Evolutionary conservation across 2,797 vertebrate genomes (phyloP), one percentile per base, ranked within the genome.

Genomic region (Falco peregrinus): DNA sequence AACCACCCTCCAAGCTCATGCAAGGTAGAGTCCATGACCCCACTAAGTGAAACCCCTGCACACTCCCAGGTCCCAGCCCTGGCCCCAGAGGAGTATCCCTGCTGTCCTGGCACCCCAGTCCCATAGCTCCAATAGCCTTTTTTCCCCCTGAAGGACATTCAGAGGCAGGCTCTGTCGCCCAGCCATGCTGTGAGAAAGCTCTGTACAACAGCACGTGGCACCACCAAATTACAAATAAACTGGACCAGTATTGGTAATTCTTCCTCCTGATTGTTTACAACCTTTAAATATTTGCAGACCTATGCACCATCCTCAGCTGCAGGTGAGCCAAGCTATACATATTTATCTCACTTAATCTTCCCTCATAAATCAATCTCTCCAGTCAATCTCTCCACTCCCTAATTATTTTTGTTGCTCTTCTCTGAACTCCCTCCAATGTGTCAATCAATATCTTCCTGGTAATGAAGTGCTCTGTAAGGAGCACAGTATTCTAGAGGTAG

Each of bases 281-380:
- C 94, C 93, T 95, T 97, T 91, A 94, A 97, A 97, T 97, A 98
- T 97, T 97, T 98, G 97, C 92, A 96, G 97, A 97, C 95, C 95
- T 95, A 91, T 74, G 92, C 89, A 83, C 95, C 84, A 79, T 96
- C 92, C 96, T 95, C 92, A 89, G 94, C 94, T 97, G 97, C 97
- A 96, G 97, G 97, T 97, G 95, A 98, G 97, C 93, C 95, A 93
- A 94, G 94, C 95, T 94, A 97, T 97, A 97, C 95, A 97, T 98
- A 98, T 96, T 97, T 98, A 98, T 98, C 97, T 97, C 95, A 97
- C 97, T 97, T 97, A 97, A 97, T 98, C 97, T 98, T 95, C 96
- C 94, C 96, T 97, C 92, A 96, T 96, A 97, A 97, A 97, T 97
- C 96, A 97, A 97, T 89, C 97, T 96, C 97, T 97, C 96, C 95